Evolutionary conservation across 2,888 invertebrate species (phyloP).

Genomic region (Hedya salicella): DNA sequence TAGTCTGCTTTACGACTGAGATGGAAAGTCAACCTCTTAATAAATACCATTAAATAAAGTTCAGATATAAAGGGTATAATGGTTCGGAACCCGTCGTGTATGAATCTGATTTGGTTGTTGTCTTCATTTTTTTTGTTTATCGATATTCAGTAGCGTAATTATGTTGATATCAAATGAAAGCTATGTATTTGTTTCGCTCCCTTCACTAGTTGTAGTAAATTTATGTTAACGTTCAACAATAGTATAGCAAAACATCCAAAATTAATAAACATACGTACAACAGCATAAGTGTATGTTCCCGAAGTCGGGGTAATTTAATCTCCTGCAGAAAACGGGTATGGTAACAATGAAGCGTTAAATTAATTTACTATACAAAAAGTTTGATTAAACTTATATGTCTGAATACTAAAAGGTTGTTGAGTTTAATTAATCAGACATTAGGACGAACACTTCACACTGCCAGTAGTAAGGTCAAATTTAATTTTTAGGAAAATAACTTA

Average conservation of each 20-base stretch:
- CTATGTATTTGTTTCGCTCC: too few relatives aligned
- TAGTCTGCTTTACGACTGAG: too few relatives aligned
- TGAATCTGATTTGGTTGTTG: too few relatives aligned
- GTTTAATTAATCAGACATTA: conserved; percentile 7
- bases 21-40: too few relatives aligned
- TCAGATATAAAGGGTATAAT: too few relatives aligned
- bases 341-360: not conserved
- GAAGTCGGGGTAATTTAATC: not conserved
- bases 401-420: not conserved
- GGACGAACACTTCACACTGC: not conserved
- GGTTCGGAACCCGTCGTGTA: too few relatives aligned
- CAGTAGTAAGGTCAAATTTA: conserved; percentile 11
- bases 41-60: too few relatives aligned
- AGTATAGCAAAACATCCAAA: not conserved
- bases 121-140: too few relatives aligned
- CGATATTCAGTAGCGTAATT: too few relatives aligned
- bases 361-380: not conserved
- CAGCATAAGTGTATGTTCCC: not conserved
- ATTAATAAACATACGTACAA: not conserved
- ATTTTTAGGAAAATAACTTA: conserved; percentile 1
- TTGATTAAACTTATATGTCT: not conserved
- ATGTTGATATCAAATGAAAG: too few relatives aligned
- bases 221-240: too few relatives aligned
- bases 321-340: not conserved
- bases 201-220: too few relatives aligned